Conservation (phyloP, 2,888 invertebrate genomes). For the Epicampocera succincta region DNA sequence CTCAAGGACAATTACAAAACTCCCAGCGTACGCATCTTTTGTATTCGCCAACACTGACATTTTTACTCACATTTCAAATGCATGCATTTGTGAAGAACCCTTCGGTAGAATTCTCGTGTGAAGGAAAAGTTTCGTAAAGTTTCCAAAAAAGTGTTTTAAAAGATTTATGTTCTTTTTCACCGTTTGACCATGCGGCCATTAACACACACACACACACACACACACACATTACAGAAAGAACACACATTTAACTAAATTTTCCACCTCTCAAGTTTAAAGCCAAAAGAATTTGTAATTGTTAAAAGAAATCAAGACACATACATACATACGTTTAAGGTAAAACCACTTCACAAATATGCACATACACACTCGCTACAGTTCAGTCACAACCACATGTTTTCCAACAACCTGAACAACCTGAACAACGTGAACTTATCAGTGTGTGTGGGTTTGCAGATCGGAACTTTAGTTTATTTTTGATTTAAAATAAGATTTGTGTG, state of each 20-base stretch:
- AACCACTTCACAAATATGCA: too few relatives aligned
- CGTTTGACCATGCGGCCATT: neutral
- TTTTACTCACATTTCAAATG: neutral
- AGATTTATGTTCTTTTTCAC: neutral
- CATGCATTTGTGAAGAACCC: neutral
- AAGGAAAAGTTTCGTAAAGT: conserved; percentile 18
- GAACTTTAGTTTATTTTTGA: conserved; percentile 53
- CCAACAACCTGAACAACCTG: too few relatives aligned
- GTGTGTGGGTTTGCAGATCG: conserved; percentile 5
- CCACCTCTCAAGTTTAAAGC: neutral
- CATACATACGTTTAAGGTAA: conserved; percentile 6
- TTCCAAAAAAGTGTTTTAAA: conserved; percentile 3
- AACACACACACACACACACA: neutral
- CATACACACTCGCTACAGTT: too few relatives aligned
- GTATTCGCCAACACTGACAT: neutral
- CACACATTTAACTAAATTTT: neutral
- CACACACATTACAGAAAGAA: too few relatives aligned
- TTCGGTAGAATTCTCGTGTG: neutral
- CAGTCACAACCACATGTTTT: too few relatives aligned
- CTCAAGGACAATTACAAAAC: conserved; percentile 20
- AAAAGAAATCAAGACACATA: conserved; percentile 45
- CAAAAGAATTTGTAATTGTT: conserved; percentile 45
- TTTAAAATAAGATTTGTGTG: conserved; percentile 59
- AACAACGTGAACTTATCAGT: neutral
- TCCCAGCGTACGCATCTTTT: conserved; percentile 26